Conservation (phyloP, 2,113 vertebrate genomes). For the Triplophysa siluroides region DNA sequence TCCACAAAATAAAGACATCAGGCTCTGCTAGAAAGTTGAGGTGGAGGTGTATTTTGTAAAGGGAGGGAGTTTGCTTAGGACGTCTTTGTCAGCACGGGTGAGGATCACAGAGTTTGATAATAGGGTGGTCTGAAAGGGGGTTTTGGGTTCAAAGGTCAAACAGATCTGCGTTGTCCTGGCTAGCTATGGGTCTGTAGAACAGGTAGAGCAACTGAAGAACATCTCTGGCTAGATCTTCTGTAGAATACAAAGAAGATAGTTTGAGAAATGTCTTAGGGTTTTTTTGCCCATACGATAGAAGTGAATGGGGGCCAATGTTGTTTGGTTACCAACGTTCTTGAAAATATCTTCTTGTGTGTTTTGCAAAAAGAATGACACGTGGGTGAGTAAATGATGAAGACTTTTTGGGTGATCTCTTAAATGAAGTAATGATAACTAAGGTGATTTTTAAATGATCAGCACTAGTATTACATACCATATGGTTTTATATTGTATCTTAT, state of each 20-base stretch:
- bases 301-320: no score
- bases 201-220: constrained; percentile 43
- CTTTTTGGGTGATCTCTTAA: no score
- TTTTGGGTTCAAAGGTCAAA: background rate
- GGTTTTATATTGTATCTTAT: background rate
- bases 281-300: no score
- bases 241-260: no score
- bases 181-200: constrained; percentile 31
- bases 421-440: no score
- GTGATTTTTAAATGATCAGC: no score
- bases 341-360: no score
- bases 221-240: background rate
- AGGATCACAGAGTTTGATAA: background rate
- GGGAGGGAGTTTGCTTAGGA: background rate
- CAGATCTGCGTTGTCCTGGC: background rate
- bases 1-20: constrained; percentile 37
- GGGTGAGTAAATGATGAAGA: no score
- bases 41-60: background rate
- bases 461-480: no score
- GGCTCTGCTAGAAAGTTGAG: constrained; percentile 12
- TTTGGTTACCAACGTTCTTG: no score
- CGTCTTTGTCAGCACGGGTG: background rate
- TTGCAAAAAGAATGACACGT: no score
- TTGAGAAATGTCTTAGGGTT: no score
- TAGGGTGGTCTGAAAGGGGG: background rate